A percentile compares a stretch with the other conserved stretches of the same genome.
These are phyloP conservation scores for Theristus sp. DNA, from an alignment of 2,888 invertebrate species.

Conservation along the genomic window DNA sequence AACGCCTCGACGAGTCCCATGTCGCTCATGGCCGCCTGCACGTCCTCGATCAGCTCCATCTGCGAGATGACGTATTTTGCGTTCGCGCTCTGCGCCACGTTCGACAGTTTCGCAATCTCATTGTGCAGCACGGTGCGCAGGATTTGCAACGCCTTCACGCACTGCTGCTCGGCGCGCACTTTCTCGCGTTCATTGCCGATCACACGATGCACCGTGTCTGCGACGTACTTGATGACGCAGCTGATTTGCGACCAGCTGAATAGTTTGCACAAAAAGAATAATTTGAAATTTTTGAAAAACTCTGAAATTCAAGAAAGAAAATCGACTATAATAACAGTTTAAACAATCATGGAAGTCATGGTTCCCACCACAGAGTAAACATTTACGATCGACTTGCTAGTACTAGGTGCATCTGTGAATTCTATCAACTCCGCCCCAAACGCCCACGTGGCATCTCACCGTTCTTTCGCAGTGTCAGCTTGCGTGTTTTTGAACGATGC, in stretches of 20 bases:
- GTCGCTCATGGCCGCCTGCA: not conserved
- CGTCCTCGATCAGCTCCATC: not conserved
- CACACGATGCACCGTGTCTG: not conserved
- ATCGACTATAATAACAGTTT: too few species aligned
- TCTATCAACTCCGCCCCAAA: too few species aligned
- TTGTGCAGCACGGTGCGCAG: conserved; percentile 1
- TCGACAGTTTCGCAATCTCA: conserved; percentile 1
- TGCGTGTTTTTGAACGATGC: not conserved
- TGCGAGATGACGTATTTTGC: not conserved
- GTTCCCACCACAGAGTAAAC: too few species aligned
- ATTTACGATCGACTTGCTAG: too few species aligned
- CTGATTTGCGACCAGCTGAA: not conserved
- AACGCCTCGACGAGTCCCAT: not conserved
- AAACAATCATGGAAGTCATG: too few species aligned
- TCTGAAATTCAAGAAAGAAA: not conserved
- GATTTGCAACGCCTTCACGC: not conserved
- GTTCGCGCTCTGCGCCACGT: not conserved
- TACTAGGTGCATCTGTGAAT: too few species aligned
- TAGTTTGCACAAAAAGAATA: not conserved
- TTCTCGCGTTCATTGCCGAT: not conserved
- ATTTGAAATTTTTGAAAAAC: not conserved
- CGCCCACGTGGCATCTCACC: too few species aligned
- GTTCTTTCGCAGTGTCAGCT: not conserved
- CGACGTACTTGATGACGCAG: not conserved
- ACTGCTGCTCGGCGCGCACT: not conserved